phyloP scores from a whole-genome alignment of 2,888 invertebrate genomes.

The Unio pictorum region DNA sequence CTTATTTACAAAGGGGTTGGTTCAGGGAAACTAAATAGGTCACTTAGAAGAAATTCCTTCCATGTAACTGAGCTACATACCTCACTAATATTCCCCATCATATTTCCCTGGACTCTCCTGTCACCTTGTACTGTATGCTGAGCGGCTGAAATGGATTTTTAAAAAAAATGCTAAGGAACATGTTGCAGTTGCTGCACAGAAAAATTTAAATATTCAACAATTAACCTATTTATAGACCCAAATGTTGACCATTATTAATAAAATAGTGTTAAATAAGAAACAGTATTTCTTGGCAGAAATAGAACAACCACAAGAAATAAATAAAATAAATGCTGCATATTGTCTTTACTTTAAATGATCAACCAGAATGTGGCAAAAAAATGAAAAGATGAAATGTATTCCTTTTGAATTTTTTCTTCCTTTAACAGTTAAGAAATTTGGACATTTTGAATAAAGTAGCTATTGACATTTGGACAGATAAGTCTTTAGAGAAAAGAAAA shows the following conservation, averaged over 20 bases:
- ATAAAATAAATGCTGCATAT: too few species aligned
- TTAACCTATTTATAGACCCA: not conserved
- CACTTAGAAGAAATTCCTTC: too few species aligned
- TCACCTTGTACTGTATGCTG: slow-evolving; percentile 22
- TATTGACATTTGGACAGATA: too few species aligned
- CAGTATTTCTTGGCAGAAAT: too few species aligned
- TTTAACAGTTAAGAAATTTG: too few species aligned
- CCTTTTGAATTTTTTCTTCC: too few species aligned
- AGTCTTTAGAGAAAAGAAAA: too few species aligned
- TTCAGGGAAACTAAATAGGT: not conserved
- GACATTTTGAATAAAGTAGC: too few species aligned
- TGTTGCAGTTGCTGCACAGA: not conserved
- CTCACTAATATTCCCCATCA: slow-evolving; percentile 63
- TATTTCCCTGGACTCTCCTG: slow-evolving; percentile 52
- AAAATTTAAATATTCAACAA: slow-evolving; percentile 1
- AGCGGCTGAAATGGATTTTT: slow-evolving; percentile 43
- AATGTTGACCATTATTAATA: not conserved
- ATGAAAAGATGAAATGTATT: too few species aligned
- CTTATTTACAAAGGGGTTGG: not conserved
- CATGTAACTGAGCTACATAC: slow-evolving; percentile 21
- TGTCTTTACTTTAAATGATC: too few species aligned
- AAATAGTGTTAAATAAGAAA: not conserved
- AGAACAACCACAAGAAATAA: too few species aligned
- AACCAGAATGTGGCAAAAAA: too few species aligned
- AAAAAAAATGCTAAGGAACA: slow-evolving; percentile 1